Conservation (phyloP, 2,113 vertebrate species). For the Prietella phreatophila region DNA sequence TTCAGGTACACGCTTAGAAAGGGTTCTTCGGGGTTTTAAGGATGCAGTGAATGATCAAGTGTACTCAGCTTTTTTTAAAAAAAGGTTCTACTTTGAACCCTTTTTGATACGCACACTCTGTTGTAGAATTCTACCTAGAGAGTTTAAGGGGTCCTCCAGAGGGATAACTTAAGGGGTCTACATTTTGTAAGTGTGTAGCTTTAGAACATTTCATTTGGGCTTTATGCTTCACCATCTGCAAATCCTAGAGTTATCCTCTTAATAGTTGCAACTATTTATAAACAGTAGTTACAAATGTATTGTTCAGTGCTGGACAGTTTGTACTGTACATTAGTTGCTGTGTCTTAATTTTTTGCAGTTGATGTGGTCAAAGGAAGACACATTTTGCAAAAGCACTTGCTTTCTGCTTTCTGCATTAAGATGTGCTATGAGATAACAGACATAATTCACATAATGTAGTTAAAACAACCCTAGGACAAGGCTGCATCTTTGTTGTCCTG, state of each 20-base stretch:
- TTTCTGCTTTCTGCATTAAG: not conserved
- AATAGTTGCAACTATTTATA: not conserved
- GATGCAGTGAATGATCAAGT: not conserved
- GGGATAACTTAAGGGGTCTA: not conserved
- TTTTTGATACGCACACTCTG: not conserved
- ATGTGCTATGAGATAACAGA: not conserved
- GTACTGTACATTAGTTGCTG: not conserved
- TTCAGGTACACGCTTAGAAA: slow-evolving; percentile 16
- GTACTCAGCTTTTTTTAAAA: not conserved
- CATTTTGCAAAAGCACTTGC: not conserved
- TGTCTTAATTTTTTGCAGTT: not conserved
- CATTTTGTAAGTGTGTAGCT: not conserved
- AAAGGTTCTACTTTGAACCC: not conserved
- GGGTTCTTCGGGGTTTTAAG: not conserved
- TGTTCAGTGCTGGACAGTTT: not conserved
- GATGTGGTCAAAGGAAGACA: slow-evolving; percentile 1
- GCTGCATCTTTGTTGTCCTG: slow-evolving; percentile 61
- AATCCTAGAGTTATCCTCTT: not conserved
- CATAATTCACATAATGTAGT: slow-evolving; percentile 29
- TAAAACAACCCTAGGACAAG: slow-evolving; percentile 24
- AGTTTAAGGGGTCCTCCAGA: not conserved
- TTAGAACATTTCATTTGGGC: not conserved
- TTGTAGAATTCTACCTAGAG: not conserved
- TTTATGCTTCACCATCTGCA: not conserved
- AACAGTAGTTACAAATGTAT: not conserved